Conservation (phyloP, 2,888 invertebrate species). For the Trissolcus brochymenae region DNA sequence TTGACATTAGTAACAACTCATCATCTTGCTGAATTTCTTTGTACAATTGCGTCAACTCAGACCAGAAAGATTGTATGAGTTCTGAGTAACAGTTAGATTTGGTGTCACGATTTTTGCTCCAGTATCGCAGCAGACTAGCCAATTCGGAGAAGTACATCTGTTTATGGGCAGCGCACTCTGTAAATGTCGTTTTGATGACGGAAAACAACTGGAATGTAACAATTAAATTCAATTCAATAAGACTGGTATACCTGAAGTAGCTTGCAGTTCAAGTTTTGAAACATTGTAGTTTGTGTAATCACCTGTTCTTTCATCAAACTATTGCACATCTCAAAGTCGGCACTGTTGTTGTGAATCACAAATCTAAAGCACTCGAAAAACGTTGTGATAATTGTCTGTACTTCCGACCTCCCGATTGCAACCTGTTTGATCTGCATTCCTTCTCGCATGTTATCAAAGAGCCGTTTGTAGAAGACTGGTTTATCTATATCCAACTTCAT, state of each 20-base stretch:
- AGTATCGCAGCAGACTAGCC: constrained; percentile 78
- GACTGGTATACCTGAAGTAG: too few species aligned
- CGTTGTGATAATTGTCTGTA: constrained; percentile 81
- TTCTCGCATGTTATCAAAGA: constrained; percentile 83
- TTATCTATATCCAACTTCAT: constrained; percentile 78
- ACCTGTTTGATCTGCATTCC: constrained; percentile 81
- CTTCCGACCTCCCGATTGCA: constrained; percentile 82
- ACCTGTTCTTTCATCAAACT: constrained; percentile 74
- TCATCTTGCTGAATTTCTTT: constrained; percentile 61
- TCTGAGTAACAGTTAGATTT: constrained; percentile 69
- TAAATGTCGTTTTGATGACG: constrained; percentile 77
- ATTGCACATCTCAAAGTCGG: constrained; percentile 75
- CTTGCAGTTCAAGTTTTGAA: background rate
- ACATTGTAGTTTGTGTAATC: background rate
- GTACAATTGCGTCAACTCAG: constrained; percentile 62
- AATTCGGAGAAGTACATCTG: constrained; percentile 78
- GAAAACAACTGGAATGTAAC: constrained; percentile 76
- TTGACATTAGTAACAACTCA: constrained; percentile 29
- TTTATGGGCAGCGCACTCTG: constrained; percentile 72
- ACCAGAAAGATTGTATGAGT: constrained; percentile 75
- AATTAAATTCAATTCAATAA: constrained; percentile 1
- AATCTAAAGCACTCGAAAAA: constrained; percentile 87
- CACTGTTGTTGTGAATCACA: constrained; percentile 78
- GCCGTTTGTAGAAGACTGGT: constrained; percentile 79
- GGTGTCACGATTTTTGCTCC: constrained; percentile 77